Conservation (phyloP, 2,113 vertebrate species). For the Tetrax tetrax region DNA sequence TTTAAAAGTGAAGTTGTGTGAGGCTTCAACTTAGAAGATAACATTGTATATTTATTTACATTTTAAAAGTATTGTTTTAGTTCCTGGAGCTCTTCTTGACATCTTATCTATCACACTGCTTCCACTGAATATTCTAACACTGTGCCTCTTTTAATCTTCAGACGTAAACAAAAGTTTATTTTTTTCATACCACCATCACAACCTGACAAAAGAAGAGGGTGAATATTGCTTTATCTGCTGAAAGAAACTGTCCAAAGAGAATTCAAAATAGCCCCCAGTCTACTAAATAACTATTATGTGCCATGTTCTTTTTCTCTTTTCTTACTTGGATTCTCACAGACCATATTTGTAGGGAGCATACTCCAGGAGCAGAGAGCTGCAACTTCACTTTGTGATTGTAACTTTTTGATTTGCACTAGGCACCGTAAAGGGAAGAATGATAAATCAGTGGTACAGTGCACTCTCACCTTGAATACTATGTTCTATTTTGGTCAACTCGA, state of each 20-base stretch:
- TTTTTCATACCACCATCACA: slow-evolving; percentile 44
- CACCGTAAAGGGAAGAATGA: not conserved
- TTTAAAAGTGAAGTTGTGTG: slow-evolving; percentile 72
- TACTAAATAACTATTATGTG: not conserved
- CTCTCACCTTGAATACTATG: not conserved
- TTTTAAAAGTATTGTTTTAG: slow-evolving; percentile 64
- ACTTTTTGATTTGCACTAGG: not conserved
- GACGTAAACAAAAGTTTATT: slow-evolving; percentile 72
- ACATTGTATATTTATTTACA: slow-evolving; percentile 69
- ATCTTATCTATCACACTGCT: slow-evolving; percentile 68
- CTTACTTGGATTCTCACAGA: not conserved
- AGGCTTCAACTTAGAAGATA: slow-evolving; percentile 64
- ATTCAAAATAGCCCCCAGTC: slow-evolving; percentile 48
- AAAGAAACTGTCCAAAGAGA: slow-evolving; percentile 59
- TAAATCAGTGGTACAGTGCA: not conserved
- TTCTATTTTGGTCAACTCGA: not conserved
- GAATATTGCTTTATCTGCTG: slow-evolving; percentile 67
- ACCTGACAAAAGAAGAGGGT: slow-evolving; percentile 61
- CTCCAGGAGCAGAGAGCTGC: not conserved
- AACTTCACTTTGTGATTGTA: not conserved
- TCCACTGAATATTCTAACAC: slow-evolving; percentile 74
- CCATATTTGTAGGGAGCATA: not conserved
- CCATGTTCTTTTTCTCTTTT: not conserved
- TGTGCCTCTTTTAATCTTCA: slow-evolving; percentile 72
- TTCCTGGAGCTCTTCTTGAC: slow-evolving; percentile 71